Conservation (phyloP, 2,113 vertebrate genomes). For the Onychorhynchus coronatus region DNA sequence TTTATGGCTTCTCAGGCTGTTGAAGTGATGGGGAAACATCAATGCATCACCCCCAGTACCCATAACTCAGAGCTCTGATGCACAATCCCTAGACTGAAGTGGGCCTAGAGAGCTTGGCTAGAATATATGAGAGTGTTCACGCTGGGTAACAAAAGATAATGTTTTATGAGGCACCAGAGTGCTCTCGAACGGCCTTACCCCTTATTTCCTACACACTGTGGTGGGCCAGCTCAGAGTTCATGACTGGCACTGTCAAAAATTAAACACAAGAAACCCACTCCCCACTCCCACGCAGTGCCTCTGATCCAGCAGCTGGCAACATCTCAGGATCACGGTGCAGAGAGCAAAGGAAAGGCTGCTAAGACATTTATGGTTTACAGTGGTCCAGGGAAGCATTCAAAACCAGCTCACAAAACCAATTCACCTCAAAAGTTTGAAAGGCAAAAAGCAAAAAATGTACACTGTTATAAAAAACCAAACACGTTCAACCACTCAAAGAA, state of each 20-base stretch:
- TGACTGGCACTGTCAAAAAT: background rate
- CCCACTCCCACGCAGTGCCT: background rate
- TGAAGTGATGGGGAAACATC: background rate
- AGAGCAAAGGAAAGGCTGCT: background rate
- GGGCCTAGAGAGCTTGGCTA: background rate
- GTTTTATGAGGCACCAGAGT: background rate
- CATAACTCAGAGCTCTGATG: background rate
- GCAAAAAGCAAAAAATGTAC: background rate
- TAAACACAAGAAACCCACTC: background rate
- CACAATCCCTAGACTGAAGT: background rate
- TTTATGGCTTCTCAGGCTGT: background rate
- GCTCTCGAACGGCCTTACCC: background rate
- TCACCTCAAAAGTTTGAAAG: slow-evolving; percentile 1
- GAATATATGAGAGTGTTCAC: background rate
- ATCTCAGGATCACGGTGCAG: rapidly evolving
- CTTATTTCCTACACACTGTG: background rate
- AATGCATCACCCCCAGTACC: rapidly evolving
- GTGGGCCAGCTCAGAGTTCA: background rate
- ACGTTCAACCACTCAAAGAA: background rate
- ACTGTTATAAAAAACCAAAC: background rate
- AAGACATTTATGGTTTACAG: background rate
- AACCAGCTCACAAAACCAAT: background rate
- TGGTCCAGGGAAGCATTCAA: background rate
- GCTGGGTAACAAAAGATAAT: background rate
- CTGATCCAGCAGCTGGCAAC: background rate